Conservation (phyloP, 2,888 invertebrate species). For the Acleris holmiana region DNA sequence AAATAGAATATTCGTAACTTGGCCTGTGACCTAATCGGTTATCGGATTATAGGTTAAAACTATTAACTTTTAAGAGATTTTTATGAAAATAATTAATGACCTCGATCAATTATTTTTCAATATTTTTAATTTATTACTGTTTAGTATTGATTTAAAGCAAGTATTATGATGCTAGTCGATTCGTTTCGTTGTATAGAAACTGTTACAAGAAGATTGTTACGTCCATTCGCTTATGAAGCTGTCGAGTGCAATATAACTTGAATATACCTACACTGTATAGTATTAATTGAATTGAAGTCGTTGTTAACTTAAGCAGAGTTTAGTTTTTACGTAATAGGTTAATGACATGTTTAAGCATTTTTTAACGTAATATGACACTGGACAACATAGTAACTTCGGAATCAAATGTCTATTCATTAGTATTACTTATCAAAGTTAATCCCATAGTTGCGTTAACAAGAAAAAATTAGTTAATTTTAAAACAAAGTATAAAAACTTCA, state of each 20-base stretch:
- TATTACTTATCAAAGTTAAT: too few species aligned
- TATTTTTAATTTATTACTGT: constrained; percentile 38
- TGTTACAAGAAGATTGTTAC: constrained; percentile 48
- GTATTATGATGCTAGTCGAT: constrained; percentile 82
- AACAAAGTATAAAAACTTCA: too few species aligned
- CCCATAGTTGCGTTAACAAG: too few species aligned
- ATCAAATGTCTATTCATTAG: too few species aligned
- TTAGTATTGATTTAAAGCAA: constrained; percentile 48
- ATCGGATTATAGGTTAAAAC: constrained; percentile 42
- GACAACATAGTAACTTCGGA: neutral
- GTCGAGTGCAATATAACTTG: constrained; percentile 60
- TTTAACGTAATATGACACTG: neutral
- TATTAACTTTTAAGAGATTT: constrained; percentile 30
- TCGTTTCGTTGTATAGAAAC: constrained; percentile 49
- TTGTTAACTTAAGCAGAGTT: constrained; percentile 16
- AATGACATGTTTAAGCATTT: neutral
- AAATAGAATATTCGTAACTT: constrained; percentile 74
- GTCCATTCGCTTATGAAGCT: constrained; percentile 74
- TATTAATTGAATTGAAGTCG: constrained; percentile 6
- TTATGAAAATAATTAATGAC: constrained; percentile 29
- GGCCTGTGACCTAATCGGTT: constrained; percentile 66
- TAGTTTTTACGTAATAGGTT: constrained; percentile 1
- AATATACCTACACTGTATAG: constrained; percentile 3
- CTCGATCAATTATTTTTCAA: constrained; percentile 38
- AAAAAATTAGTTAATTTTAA: too few species aligned